phyloP scores from a whole-genome alignment of 2,888 invertebrate genomes.

The Caenorhabditis sulstoni region DNA sequence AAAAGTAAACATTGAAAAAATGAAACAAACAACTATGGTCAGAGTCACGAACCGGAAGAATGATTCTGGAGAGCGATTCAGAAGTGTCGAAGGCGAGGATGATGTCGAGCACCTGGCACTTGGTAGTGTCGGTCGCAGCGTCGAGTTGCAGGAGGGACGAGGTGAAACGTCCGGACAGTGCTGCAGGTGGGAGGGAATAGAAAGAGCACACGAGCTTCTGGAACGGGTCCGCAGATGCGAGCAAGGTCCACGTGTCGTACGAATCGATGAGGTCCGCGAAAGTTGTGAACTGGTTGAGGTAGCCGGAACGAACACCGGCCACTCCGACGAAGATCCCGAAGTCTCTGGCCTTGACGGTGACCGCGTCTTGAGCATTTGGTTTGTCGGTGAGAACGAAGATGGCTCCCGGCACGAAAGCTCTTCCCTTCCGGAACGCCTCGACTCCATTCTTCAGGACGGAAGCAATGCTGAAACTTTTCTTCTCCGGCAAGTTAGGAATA shows the following conservation, averaged over 20 bases:
- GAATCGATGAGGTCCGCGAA: conserved; percentile 16
- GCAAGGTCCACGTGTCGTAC: conserved; percentile 39
- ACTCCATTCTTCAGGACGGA: conserved; percentile 20
- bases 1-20: background rate
- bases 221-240: conserved; percentile 41
- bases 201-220: conserved; percentile 34
- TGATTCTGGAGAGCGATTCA: conserved; percentile 49
- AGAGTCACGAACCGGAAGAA: conserved; percentile 35
- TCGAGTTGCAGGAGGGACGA: conserved; percentile 17
- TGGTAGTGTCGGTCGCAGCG: conserved; percentile 19
- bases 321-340: conserved; percentile 42
- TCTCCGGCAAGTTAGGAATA: conserved; percentile 9
- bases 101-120: conserved; percentile 55
- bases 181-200: conserved; percentile 20
- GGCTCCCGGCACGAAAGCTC: conserved; percentile 34
- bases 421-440: conserved; percentile 26
- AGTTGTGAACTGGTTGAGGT: conserved; percentile 5
- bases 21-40: background rate
- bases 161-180: background rate
- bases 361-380: background rate
- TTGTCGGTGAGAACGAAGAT: conserved; percentile 52
- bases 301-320: conserved; percentile 34
- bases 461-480: conserved; percentile 6
- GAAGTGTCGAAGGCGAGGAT: conserved; percentile 56
- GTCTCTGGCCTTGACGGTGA: conserved; percentile 1